A percentile compares a stretch with the other conserved stretches of the same genome.
Conservation (phyloP, 2,888 invertebrate species). For the Steromphala cineraria region DNA sequence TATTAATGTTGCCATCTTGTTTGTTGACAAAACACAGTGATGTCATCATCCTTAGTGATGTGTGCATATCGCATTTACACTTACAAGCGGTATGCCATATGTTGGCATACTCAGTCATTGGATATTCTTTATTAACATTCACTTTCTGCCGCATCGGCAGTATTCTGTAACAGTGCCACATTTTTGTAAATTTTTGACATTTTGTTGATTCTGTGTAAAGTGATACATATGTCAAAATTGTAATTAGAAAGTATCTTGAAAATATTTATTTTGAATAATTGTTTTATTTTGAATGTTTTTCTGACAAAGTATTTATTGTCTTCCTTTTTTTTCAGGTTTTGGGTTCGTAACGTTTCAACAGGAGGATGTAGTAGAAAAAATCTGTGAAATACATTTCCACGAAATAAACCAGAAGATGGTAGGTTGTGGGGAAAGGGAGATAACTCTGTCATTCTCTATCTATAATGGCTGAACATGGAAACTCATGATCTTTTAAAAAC, state of each 20-base stretch:
- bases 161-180: no score
- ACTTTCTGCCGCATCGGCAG: no score
- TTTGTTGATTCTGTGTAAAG: no score
- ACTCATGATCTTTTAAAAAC: no score
- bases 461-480: no score
- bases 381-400: slow-evolving; percentile 99
- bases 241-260: no score
- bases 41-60: not conserved
- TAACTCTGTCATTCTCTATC: not conserved
- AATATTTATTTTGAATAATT: no score
- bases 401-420: slow-evolving; percentile 99
- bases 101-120: not conserved
- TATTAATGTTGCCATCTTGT: slow-evolving; percentile 11
- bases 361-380: slow-evolving; percentile 99
- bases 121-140: no score
- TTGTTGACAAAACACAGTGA: not conserved
- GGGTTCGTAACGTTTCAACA: slow-evolving; percentile 99
- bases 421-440: slow-evolving; percentile 77
- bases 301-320: not conserved
- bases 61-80: not conserved
- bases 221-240: no score
- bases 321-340: slow-evolving; percentile 85
- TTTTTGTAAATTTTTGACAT: no score
- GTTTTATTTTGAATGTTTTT: not conserved
- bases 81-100: not conserved